phyloP scores from a whole-genome alignment of 2,797 vertebrate genomes.

The Borostomias antarcticus region DNA sequence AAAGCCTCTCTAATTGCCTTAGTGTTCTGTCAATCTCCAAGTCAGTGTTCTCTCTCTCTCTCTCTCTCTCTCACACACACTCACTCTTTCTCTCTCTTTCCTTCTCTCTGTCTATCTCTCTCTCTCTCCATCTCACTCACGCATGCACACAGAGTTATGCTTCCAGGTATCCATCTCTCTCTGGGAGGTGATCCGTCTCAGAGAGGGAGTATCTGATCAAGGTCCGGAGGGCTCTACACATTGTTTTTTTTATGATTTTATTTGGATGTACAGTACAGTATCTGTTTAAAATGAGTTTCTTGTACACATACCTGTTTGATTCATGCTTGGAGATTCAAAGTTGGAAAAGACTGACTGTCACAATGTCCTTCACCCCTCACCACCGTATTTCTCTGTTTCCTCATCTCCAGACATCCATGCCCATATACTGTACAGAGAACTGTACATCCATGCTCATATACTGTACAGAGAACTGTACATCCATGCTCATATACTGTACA shows the following conservation, averaged over 20 bases:
- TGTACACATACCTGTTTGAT: constrained; percentile 52
- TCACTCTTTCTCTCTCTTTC: constrained; percentile 17
- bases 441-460: no score
- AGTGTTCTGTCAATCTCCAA: constrained; percentile 65
- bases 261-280: constrained; percentile 35
- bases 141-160: constrained; percentile 26
- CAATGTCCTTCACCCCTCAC: constrained; percentile 25
- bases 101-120: constrained; percentile 12
- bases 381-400: constrained; percentile 45
- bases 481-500: not conserved
- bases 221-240: constrained; percentile 2
- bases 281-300: constrained; percentile 47
- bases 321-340: constrained; percentile 48
- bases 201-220: not conserved
- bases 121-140: constrained; percentile 4
- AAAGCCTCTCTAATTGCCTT: constrained; percentile 76
- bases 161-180: constrained; percentile 38
- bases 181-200: not conserved
- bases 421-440: constrained; percentile 37
- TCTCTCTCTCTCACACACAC: constrained; percentile 21
- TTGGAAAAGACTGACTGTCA: constrained; percentile 16
- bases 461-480: not conserved
- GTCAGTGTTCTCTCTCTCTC: constrained; percentile 12
- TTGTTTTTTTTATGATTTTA: constrained; percentile 21
- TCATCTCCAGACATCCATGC: constrained; percentile 33